Evolutionary conservation across 2,888 invertebrate genomes (phyloP), one percentile per base, ranked within the genome.

Genomic region (Rotaria socialis): DNA sequence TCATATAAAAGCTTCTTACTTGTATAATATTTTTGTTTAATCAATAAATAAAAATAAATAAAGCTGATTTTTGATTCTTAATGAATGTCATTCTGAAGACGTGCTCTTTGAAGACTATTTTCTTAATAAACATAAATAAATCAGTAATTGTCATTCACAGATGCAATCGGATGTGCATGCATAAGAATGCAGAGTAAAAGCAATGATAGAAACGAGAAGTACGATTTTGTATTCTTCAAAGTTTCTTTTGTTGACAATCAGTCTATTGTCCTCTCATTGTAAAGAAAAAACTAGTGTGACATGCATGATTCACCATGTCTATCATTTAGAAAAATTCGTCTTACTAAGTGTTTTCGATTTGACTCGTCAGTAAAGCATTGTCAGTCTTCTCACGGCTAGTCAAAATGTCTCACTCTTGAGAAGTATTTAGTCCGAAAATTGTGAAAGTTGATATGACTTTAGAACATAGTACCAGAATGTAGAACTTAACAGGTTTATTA

Each of bases 81-180:
- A 16, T 35, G 24, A 67, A 67, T 67, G 67, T 67, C 35, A 35
- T 19, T 35, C 35, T 11, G n/a, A 67, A 67, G 16, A 67, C 6
- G 19, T 67, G 35, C 35, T 41, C 67, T 67, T 67, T 67, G 35
- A 41, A 11, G 27, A 35, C 7, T 67, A 67, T 67, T 67, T 14
- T 35, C 11, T 35, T 41, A 1, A 41, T 35, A 67, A 27, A 67
- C 19, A 35, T 67, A 1, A 5, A 35, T 27, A 67, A 35, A 67
- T 67, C 8, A 8, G 7, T 67, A 35, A 67, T 41, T 35, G 35
- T 35, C 67, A 67, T 67, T 5, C 10, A 67, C 35, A 67, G 2
- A 67, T 16, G 35, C 67, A 67, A 67, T 67, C 67, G 67, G 67
- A 67, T 67, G 35, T 67, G 35, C 67, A 35, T 67, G 67, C 35